Evolutionary conservation across 2,888 invertebrate species (phyloP).

Genomic region (Thelaira solivaga): DNA sequence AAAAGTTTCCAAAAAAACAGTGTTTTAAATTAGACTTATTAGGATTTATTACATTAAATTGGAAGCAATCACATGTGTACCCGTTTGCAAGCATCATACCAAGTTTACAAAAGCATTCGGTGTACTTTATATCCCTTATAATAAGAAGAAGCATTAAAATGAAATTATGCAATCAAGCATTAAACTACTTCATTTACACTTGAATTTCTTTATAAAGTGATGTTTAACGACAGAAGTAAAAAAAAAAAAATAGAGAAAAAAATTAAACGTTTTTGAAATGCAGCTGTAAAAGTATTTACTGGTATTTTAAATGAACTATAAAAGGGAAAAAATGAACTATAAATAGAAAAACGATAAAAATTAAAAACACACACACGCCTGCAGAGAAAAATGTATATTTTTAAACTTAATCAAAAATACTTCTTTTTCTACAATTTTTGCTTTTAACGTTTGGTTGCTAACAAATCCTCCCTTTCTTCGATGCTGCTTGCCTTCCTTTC

Average conservation of each 20-base stretch:
- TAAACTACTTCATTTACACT: slow-evolving; percentile 62
- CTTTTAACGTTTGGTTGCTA: slow-evolving; percentile 38
- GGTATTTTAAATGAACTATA: slow-evolving; percentile 26
- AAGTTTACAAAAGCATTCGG: neutral
- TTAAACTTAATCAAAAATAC: slow-evolving; percentile 45
- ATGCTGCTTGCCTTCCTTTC: neutral
- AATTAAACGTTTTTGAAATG: slow-evolving; percentile 3
- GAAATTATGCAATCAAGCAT: slow-evolving; percentile 60
- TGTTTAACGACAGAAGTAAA: slow-evolving; percentile 31
- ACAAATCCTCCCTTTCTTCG: neutral
- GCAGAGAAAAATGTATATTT: slow-evolving; percentile 20
- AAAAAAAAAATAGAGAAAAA: neutral
- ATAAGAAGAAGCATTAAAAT: too few species aligned
- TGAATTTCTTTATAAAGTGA: slow-evolving; percentile 55
- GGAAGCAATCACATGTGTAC: slow-evolving; percentile 23
- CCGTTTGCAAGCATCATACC: neutral
- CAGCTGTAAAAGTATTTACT: neutral
- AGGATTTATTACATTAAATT: slow-evolving; percentile 50
- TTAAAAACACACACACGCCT: neutral
- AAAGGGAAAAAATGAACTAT: neutral
- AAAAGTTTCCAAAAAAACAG: neutral
- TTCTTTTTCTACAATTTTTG: slow-evolving; percentile 8
- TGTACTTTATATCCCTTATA: too few species aligned
- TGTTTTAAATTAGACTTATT: slow-evolving; percentile 33
- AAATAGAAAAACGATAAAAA: slow-evolving; percentile 22